Percentiles rank a stretch among this genome's conserved stretches.
Conservation (phyloP, 2,113 vertebrate species). For the Suncus etruscus region DNA sequence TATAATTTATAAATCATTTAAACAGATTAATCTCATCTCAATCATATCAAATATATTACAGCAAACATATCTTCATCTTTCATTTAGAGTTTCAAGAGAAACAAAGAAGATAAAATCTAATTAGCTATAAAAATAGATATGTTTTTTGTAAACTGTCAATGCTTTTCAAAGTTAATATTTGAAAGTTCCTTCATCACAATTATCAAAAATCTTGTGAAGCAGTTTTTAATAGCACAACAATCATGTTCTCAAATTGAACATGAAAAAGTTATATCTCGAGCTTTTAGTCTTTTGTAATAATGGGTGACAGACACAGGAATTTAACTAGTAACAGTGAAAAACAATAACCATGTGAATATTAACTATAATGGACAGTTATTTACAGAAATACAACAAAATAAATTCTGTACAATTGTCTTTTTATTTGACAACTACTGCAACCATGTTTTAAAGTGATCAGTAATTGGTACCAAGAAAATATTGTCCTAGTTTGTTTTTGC, state of each 20-base stretch:
- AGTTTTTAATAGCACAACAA: constrained; percentile 32
- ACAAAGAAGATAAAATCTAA: constrained; percentile 72
- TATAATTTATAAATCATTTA: constrained; percentile 90
- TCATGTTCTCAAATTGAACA: constrained; percentile 66
- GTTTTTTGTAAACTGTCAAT: constrained; percentile 65
- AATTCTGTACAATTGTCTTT: constrained; percentile 68
- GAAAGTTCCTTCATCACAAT: constrained; percentile 66
- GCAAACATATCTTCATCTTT: constrained; percentile 82
- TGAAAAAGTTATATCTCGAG: constrained; percentile 65
- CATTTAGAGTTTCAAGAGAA: constrained; percentile 84
- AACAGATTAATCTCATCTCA: constrained; percentile 88
- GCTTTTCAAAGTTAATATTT: constrained; percentile 77
- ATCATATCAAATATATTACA: constrained; percentile 86
- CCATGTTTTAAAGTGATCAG: constrained; percentile 60
- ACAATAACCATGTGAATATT: constrained; percentile 85
- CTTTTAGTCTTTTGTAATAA: constrained; percentile 73
- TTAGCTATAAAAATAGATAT: constrained; percentile 79
- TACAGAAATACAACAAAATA: constrained; percentile 81
- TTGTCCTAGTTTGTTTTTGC: constrained; percentile 29
- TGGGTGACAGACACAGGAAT: constrained; percentile 72
- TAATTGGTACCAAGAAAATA: constrained; percentile 55
- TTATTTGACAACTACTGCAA: constrained; percentile 61
- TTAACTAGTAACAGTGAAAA: constrained; percentile 79
- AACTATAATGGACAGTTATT: constrained; percentile 85
- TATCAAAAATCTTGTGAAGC: constrained; percentile 61